Base-by-base conservation (phyloP, 2,797 vertebrate species). In the Thripadectes ignobilis region DNA sequence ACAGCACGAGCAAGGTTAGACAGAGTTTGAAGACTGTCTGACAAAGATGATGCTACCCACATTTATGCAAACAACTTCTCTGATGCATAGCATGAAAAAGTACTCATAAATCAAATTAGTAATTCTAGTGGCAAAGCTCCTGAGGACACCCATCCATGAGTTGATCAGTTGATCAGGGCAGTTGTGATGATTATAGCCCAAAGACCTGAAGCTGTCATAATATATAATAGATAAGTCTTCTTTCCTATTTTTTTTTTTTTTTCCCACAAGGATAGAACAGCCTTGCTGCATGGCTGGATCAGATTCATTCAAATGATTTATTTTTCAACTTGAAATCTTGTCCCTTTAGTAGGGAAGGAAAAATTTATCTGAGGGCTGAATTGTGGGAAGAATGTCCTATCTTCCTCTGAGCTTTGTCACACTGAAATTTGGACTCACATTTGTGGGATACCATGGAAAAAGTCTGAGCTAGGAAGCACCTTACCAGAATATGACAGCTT, bases 181-280 rank as follows among this genome's bases (percentile, higher is more conserved):
- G 52, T 73, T 85, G 51, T 52, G 81, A 85, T 76, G 36, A 89
- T 45, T 85, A 45, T 29, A 89, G 32, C 73, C 59, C 71, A 83
- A 49, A 92, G 77, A 87, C 87, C 75, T 74, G 75, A 93, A 96
- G 85, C 45, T 89, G 71, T 87, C 81, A 87, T 49, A 85, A 67
- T 58, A 45, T 69, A 63, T 91, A 96, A 75, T 2, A 5, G 13
- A 49, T 38, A 78, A 69, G 19, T 48, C 12, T 7, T 54, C 17
- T 6, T 79, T 45, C 10, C 5, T 26, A 38, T 23, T 46, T 16
- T 18, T n/a, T 24, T 51, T 32, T 26, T 39, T 75, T 18, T 11
- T 3, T 27, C 7, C 7, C 38, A 45, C 38, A 81, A 89, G 59
- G 51, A n/a, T 78, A 81, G 49, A 36, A 68, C 21, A 67, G 51